Evolutionary conservation across 2,888 invertebrate species (phyloP).

Genomic region (Tupiocoris notatus): DNA sequence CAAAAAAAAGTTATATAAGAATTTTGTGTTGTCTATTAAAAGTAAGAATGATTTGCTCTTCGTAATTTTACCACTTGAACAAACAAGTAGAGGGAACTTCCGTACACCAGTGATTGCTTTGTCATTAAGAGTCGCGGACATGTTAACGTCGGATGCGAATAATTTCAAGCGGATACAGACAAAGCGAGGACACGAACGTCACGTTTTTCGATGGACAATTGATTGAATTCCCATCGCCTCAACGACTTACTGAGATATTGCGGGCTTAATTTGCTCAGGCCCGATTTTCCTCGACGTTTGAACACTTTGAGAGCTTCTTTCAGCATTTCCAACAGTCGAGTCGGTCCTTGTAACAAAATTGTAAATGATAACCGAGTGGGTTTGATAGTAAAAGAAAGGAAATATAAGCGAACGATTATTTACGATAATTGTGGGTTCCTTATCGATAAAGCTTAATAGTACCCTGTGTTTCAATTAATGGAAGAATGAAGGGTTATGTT

Average conservation of each 20-base stretch:
- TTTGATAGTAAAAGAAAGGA: background rate
- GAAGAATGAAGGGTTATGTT: no score
- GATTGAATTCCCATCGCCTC: no score
- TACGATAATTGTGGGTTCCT: background rate
- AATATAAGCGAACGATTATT: background rate
- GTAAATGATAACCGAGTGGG: background rate
- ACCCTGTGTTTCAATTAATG: background rate
- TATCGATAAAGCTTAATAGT: background rate
- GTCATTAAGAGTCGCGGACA: no score
- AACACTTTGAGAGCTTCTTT: conserved; percentile 22
- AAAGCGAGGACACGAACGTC: background rate
- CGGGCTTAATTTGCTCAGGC: conserved; percentile 10
- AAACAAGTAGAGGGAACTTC: no score
- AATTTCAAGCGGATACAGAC: background rate
- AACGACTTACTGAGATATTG: conserved; percentile 36
- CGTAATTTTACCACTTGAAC: no score
- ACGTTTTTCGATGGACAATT: background rate
- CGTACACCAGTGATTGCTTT: no score
- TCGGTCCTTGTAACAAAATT: conserved; percentile 7
- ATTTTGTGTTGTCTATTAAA: no score
- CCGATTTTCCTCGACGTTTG: background rate
- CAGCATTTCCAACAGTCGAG: conserved; percentile 24
- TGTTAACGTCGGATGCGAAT: no score
- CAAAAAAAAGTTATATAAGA: no score
- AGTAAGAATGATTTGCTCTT: no score